These are phyloP conservation scores for Yponomeuta sedellus DNA, from an alignment of 2,888 invertebrate species.

Conservation along the genomic window DNA sequence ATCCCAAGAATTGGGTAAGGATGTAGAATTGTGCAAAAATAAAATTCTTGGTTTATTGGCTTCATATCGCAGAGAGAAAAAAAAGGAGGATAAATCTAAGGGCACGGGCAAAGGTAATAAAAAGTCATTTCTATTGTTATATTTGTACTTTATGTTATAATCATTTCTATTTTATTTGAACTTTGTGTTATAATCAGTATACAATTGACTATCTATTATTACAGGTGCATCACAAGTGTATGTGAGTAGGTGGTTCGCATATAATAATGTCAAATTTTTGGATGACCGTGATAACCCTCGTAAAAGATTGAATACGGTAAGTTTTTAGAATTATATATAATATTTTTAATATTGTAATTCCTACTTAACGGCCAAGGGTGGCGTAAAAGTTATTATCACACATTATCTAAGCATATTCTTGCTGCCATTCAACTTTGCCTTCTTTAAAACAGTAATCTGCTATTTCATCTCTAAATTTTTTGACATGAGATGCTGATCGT, in stretches of 20 bases:
- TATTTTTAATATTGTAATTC: too few species aligned
- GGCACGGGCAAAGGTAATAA: too few species aligned
- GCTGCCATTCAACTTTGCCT: constrained; percentile 25
- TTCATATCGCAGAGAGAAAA: too few species aligned
- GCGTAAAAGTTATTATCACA: too few species aligned
- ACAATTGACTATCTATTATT: constrained; percentile 18
- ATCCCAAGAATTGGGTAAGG: neutral
- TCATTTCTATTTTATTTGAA: too few species aligned
- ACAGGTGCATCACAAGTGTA: constrained; percentile 26
- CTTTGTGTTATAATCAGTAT: too few species aligned
- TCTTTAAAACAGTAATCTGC: constrained; percentile 25
- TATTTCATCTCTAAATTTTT: constrained; percentile 24
- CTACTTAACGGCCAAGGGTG: too few species aligned
- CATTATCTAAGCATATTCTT: constrained; percentile 25
- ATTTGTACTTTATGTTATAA: too few species aligned
- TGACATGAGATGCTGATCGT: constrained; percentile 24
- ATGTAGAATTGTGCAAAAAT: too few species aligned
- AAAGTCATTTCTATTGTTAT: too few species aligned
- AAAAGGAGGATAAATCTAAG: too few species aligned
- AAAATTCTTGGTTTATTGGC: too few species aligned
- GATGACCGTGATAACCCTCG: constrained; percentile 25
- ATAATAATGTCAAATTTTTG: constrained; percentile 25
- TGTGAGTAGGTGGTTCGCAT: constrained; percentile 21
- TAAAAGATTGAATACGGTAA: constrained; percentile 20
- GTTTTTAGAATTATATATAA: constrained; percentile 6